A percentile compares a stretch with the other conserved stretches of the same genome.
Evolutionary conservation across 2,113 vertebrate species (phyloP).

Genomic region (Damaliscus lunatus): DNA sequence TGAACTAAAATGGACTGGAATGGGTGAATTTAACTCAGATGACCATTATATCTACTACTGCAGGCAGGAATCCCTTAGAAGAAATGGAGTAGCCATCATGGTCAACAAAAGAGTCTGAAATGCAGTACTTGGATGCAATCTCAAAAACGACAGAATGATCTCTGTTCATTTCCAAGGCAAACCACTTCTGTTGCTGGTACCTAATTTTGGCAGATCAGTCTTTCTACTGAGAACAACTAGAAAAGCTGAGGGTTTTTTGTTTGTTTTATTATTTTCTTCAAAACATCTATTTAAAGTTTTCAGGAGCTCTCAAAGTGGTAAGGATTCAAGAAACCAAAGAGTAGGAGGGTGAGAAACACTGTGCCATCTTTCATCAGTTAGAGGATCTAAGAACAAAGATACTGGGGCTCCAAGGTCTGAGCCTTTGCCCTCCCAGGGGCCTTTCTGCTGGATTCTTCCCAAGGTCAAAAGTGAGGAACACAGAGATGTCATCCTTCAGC

Average conservation of each 20-base stretch:
- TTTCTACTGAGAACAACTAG: background rate
- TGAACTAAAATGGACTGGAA: too few species aligned
- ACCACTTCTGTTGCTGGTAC: background rate
- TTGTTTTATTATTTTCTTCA: background rate
- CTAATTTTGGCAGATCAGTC: background rate
- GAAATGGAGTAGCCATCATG: too few species aligned
- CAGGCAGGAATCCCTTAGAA: too few species aligned
- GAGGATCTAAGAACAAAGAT: background rate
- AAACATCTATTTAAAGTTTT: background rate
- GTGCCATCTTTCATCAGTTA: background rate
- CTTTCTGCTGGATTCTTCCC: background rate
- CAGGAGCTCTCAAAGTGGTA: background rate
- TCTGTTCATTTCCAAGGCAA: too few species aligned
- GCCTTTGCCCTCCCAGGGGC: background rate
- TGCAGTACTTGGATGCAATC: too few species aligned
- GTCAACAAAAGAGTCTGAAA: too few species aligned
- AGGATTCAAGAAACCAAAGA: background rate
- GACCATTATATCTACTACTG: too few species aligned
- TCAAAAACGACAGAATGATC: too few species aligned
- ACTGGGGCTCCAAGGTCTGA: background rate
- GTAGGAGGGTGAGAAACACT: background rate
- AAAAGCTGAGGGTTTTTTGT: background rate
- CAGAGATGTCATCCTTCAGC: slow-evolving; percentile 84
- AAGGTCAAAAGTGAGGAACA: background rate
- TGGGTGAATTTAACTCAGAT: too few species aligned